Evolutionary conservation across 2,797 vertebrate genomes (phyloP).

Genomic region (Thripadectes ignobilis): DNA sequence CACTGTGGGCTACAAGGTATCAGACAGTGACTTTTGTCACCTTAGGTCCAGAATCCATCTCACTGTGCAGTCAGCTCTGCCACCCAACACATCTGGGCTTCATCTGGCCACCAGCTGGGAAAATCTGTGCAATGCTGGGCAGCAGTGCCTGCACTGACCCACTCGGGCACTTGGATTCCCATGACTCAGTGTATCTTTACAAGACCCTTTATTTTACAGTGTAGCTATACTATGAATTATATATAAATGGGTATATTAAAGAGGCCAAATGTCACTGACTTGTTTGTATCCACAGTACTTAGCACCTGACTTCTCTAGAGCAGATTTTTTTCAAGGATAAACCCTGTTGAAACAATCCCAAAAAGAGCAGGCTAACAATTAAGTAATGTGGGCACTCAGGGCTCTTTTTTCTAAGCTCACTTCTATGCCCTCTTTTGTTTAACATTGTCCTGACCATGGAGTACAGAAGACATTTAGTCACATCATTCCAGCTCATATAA

Average conservation of each 20-base stretch:
- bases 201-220: neutral
- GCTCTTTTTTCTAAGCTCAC: neutral
- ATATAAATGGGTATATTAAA: neutral
- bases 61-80: neutral
- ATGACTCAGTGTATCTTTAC: neutral
- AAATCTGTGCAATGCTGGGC: neutral
- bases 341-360: neutral
- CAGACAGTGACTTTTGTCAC: neutral
- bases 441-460: neutral
- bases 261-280: neutral
- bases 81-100: neutral
- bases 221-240: neutral
- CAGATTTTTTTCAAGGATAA: neutral
- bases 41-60: neutral
- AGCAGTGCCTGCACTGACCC: neutral
- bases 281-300: neutral
- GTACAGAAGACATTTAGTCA: neutral
- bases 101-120: neutral
- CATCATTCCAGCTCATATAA: neutral
- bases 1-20: neutral
- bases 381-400: neutral
- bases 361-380: neutral
- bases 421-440: neutral
- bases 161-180: neutral
- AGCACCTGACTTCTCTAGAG: neutral